Base-by-base conservation (phyloP, 1,140 invertebrate species). In the Hormaphis cornu region DNA sequence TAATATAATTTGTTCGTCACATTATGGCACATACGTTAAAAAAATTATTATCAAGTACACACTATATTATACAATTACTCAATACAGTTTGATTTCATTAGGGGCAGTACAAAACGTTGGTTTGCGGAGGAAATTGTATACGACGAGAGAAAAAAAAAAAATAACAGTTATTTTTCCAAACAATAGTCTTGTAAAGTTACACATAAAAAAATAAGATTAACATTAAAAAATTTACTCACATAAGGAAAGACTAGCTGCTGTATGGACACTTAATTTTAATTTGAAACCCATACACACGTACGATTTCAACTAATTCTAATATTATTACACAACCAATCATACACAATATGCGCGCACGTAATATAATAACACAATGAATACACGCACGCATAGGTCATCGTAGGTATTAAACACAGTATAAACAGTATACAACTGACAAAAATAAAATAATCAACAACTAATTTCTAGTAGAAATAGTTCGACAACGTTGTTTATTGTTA, bases 301-400 rank as follows among this genome's bases (percentile, higher is more conserved):
- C 0, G n/a, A 44, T 14, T 3, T 61, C 1, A n/a, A 28, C 8
- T 9, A 10, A 42, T 28, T 61, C 18, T 20, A 26, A 30, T 12
- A 59, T 26, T 28, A 44, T 61, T 44, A 63, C 58, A 63, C 58
- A 63, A 44, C 37, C 58, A 63, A 46, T 44, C 20, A 40, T 46
- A 42, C 16, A 37, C 18, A n/a, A 28, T 33, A 42, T 42, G 24
- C 18, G n/a, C 3, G 26, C 20, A 42, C 22, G 4, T 20, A 20
- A n/a, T n/a, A n/a, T n/a, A n/a, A n/a, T n/a, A n/a, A n/a, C n/a
- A n/a, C n/a, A n/a, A n/a, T n/a, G n/a, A n/a, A n/a, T n/a, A n/a
- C n/a, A n/a, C n/a, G n/a, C n/a, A n/a, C n/a, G n/a, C n/a, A n/a
- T n/a, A n/a, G n/a, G n/a, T n/a, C n/a, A n/a, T n/a, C n/a, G n/a